These are phyloP conservation scores for Periphyllus acericola DNA, from an alignment of 2,888 invertebrate species.

Conservation along the genomic window DNA sequence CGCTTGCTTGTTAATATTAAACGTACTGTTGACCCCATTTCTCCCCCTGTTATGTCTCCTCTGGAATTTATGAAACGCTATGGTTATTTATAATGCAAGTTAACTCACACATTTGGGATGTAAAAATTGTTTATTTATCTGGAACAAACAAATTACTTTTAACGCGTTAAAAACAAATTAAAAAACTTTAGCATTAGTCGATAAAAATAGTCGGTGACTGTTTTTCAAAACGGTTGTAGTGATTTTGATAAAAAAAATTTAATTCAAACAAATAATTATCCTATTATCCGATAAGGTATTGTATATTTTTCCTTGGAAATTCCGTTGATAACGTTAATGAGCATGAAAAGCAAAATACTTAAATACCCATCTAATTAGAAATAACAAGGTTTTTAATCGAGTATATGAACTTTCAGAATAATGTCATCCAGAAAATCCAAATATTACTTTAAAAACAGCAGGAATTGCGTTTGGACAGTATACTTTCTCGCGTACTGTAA, in stretches of 20 bases:
- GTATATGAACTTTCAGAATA: not conserved
- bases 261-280: not conserved
- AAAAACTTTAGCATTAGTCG: not conserved
- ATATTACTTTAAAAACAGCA: not conserved
- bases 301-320: not conserved
- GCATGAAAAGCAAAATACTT: not conserved
- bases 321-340: not conserved
- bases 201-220: not conserved
- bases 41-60: not conserved
- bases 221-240: not conserved
- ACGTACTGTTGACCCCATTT: not conserved
- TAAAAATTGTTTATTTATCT: slow-evolving; percentile 20
- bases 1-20: slow-evolving; percentile 23
- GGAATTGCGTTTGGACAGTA: no score
- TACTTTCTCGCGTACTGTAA: no score
- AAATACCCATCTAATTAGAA: not conserved
- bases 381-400: not conserved
- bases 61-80: slow-evolving; percentile 18
- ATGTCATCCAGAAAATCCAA: not conserved
- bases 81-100: slow-evolving; percentile 13
- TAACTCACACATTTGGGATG: not conserved
- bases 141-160: not conserved
- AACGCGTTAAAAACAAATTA: slow-evolving; percentile 28
- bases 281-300: not conserved
- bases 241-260: not conserved